Evolutionary conservation across 2,797 vertebrate species (phyloP).

Genomic region (Bothrops alternatus): DNA sequence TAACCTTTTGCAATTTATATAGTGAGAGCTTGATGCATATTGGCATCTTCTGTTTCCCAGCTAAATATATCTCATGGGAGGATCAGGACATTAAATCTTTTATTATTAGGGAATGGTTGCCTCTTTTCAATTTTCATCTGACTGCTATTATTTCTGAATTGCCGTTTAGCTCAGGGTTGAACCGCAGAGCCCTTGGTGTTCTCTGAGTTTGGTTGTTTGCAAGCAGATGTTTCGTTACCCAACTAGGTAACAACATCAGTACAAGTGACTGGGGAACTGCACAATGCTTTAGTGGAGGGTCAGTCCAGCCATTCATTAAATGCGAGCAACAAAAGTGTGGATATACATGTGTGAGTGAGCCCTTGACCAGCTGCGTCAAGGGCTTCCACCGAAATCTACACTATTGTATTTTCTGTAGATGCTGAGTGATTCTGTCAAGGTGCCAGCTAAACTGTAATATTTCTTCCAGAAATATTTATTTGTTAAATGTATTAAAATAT

Average conservation of each 20-base stretch:
- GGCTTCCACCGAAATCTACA: background rate
- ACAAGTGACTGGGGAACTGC: background rate
- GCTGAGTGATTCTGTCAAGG: background rate
- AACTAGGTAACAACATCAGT: background rate
- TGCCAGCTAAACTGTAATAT: background rate
- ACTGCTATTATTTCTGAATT: background rate
- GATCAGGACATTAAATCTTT: background rate
- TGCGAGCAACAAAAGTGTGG: background rate
- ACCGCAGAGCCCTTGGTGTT: background rate
- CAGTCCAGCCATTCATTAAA: background rate
- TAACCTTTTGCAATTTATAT: background rate
- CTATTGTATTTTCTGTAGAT: background rate
- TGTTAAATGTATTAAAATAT: background rate
- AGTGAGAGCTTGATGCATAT: background rate
- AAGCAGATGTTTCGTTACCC: background rate
- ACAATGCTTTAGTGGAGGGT: background rate
- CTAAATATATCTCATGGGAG: background rate
- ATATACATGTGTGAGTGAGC: background rate
- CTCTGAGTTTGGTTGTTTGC: background rate
- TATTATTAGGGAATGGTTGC: background rate
- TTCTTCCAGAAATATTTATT: background rate
- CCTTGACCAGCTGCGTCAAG: background rate
- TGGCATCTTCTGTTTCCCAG: background rate
- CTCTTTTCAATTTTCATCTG: background rate
- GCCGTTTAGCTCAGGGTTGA: background rate